Percentiles rank a stretch among this genome's conserved stretches.
These are phyloP conservation scores for Drosophila ohnishii DNA, from an alignment of 1,140 invertebrate genomes.

Conservation along the genomic window DNA sequence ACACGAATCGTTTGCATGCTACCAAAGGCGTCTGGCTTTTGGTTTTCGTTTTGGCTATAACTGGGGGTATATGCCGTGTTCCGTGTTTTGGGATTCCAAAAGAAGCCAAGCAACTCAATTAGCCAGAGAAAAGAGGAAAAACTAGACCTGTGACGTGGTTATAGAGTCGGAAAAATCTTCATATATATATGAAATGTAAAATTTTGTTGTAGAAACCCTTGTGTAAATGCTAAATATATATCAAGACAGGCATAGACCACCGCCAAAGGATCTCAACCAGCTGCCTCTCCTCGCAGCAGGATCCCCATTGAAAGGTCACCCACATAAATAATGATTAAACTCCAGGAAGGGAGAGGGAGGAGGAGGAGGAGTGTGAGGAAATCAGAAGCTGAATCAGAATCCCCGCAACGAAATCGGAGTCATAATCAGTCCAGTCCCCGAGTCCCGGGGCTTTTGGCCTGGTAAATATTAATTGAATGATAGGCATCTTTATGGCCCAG, in stretches of 20 bases:
- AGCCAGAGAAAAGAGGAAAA: constrained; percentile 35
- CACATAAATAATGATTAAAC: constrained; percentile 61
- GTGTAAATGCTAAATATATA: background rate
- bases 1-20: constrained; percentile 44
- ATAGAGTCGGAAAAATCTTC: background rate
- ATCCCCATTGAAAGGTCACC: constrained; percentile 33
- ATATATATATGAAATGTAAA: too few species aligned
- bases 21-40: constrained; percentile 47
- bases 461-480: constrained; percentile 80
- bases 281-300: constrained; percentile 14
- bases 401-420: constrained; percentile 44
- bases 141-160: constrained; percentile 27
- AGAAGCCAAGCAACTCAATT: constrained; percentile 80
- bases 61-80: constrained; percentile 5
- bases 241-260: constrained; percentile 14
- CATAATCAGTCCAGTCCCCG: constrained; percentile 19
- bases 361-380: background rate
- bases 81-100: constrained; percentile 9
- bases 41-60: constrained; percentile 24
- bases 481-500: constrained; percentile 76
- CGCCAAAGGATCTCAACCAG: background rate
- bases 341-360: background rate
- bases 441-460: constrained; percentile 29
- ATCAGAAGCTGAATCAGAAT: constrained; percentile 1
- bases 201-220: background rate